phyloP scores from a whole-genome alignment of 2,113 vertebrate species.

The Macquaria ambigua region DNA sequence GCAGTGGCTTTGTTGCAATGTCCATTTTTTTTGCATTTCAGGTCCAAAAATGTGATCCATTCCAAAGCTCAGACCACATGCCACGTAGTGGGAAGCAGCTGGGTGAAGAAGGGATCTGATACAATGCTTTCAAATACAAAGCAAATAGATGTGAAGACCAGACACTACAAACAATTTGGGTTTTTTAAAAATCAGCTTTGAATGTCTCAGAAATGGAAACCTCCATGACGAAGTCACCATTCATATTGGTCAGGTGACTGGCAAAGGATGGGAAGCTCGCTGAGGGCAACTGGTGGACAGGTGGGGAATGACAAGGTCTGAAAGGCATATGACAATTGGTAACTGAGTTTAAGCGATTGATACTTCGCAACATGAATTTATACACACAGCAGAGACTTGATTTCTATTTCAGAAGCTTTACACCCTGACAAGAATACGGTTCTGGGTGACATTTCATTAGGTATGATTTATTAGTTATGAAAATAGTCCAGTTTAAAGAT shows the following conservation, averaged over 20 bases:
- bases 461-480: too few relatives aligned
- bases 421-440: background rate
- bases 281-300: background rate
- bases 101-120: constrained; percentile 26
- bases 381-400: background rate
- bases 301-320: background rate
- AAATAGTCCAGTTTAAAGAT: too few relatives aligned
- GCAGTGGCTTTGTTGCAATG: constrained; percentile 7
- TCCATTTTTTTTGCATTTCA: constrained; percentile 13
- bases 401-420: background rate
- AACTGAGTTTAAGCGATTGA: background rate
- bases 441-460: background rate
- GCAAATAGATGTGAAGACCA: constrained; percentile 14
- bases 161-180: background rate
- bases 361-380: background rate
- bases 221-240: background rate
- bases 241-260: background rate
- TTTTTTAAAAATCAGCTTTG: constrained; percentile 9
- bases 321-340: too few relatives aligned
- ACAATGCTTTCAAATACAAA: constrained; percentile 32
- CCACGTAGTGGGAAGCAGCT: constrained; percentile 27
- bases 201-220: constrained; percentile 32
- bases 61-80: constrained; percentile 35
- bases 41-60: constrained; percentile 12
- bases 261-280: background rate